These are phyloP conservation scores for Callaeas wilsoni DNA, from an alignment of 2,113 vertebrate genomes.

Conservation along the genomic window DNA sequence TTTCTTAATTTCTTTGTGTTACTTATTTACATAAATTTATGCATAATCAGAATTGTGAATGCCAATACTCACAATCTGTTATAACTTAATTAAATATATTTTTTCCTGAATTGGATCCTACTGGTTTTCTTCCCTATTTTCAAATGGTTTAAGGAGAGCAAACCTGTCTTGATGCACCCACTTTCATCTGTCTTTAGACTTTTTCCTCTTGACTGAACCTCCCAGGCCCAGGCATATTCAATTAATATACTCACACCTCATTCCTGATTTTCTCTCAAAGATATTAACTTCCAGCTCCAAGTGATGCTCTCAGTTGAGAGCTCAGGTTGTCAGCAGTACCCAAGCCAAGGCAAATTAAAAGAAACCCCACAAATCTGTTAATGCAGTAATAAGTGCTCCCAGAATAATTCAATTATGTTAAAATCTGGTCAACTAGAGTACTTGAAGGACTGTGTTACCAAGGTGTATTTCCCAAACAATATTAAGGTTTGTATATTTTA, in stretches of 20 bases:
- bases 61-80: not conserved
- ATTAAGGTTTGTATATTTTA: not conserved
- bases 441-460: not conserved
- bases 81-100: not conserved
- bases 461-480: not conserved
- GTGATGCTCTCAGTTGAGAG: not conserved
- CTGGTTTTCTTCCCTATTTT: not conserved
- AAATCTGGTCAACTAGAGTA: not conserved
- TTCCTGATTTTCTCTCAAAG: not conserved
- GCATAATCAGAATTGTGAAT: not conserved
- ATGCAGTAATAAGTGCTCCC: not conserved
- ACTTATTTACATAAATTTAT: not conserved
- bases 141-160: not conserved
- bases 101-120: not conserved
- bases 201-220: not conserved
- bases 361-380: not conserved
- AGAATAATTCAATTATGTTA: not conserved
- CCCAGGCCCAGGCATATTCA: not conserved
- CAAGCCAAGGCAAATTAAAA: not conserved
- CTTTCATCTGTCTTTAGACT: not conserved
- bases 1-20: not conserved
- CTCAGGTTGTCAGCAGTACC: not conserved
- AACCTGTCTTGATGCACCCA: not conserved
- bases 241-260: not conserved
- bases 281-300: not conserved